These are phyloP conservation scores for Romanogobio albipinnatus DNA, from an alignment of 2,113 vertebrate species.

Conservation along the genomic window DNA sequence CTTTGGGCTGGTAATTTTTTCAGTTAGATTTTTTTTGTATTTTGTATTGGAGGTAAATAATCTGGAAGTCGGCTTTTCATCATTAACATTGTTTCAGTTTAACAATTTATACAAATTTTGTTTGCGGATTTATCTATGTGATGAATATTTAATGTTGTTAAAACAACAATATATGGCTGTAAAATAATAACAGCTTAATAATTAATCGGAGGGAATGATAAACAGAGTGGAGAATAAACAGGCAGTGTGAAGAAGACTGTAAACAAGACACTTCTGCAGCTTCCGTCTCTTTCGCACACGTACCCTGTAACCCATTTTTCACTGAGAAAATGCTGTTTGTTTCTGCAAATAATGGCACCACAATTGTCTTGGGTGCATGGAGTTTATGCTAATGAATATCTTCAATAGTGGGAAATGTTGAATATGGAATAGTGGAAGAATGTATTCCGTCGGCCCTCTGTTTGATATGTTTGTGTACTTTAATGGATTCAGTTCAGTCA, in stretches of 20 bases:
- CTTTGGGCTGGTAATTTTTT: conserved; percentile 80
- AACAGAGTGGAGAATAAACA: conserved; percentile 73
- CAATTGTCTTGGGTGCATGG: conserved; percentile 50
- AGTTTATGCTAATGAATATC: conserved; percentile 51
- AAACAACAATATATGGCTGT: conserved; percentile 79
- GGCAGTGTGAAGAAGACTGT: conserved; percentile 67
- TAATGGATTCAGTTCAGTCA: not conserved
- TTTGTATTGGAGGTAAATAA: conserved; percentile 77
- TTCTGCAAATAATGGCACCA: conserved; percentile 66
- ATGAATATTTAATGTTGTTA: conserved; percentile 82
- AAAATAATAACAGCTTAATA: conserved; percentile 82
- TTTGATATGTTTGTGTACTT: not conserved
- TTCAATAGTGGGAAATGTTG: conserved; percentile 30
- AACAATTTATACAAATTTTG: conserved; percentile 81
- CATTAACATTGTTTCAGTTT: conserved; percentile 82
- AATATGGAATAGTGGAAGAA: conserved; percentile 36
- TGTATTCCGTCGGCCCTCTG: not conserved
- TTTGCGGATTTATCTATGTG: conserved; percentile 75
- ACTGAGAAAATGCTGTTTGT: conserved; percentile 74
- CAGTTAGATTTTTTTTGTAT: conserved; percentile 78
- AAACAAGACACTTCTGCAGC: conserved; percentile 74
- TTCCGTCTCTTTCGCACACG: conserved; percentile 68
- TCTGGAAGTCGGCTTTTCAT: conserved; percentile 78
- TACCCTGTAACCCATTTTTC: conserved; percentile 54
- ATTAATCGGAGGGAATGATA: conserved; percentile 82